Evolutionary conservation across 2,113 vertebrate species (phyloP), one percentile per base, ranked within the genome.

Genomic region (Nothobranchius kuhntae): DNA sequence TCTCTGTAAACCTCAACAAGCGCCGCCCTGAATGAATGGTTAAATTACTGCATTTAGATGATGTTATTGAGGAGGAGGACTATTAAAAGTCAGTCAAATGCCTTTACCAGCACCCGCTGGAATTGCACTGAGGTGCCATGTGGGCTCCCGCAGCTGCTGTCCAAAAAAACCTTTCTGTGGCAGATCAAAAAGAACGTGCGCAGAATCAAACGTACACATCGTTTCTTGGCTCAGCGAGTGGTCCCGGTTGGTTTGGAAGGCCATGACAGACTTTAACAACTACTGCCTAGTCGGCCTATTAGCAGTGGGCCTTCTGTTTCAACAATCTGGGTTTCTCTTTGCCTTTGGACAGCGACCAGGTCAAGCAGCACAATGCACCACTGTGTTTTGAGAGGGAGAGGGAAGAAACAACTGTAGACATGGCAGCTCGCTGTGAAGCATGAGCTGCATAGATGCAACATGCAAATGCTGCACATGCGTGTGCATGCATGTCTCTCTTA

Each of bases 271-370:
- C 75, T 79, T 64, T 82, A 86, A 82, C 81, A 84, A 76, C 81
- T 88, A 81, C 76, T 72, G 83, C 73, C 72, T 81, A 77, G 77
- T 68, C 67, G 53, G 73, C 75, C 80, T 75, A 78, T 85, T 81
- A 77, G 77, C 56, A 86, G 88, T 81, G 79, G 73, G 84, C 74
- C 61, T 84, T 91, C 81, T 87, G 86, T 88, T 91, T 84, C 78
- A 84, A 78, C 79, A 89, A 91, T 91, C 84, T 89, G 86, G 87
- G 81, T 81, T 45, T 88, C 87, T 86, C 87, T 88, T 85, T 80
- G 87, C 73, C 72, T 75, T 85, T 90, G 87, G 87, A 87, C 35
- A 36, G 52, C 52, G 71, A 87, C 88, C 87, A 90, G 80, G 70
- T 75, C 81, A 73, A 67, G 48, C 73, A 75, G 81, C 87, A 93